Evolutionary conservation across 2,888 invertebrate genomes (phyloP).

Genomic region (Notodonta ziczac): DNA sequence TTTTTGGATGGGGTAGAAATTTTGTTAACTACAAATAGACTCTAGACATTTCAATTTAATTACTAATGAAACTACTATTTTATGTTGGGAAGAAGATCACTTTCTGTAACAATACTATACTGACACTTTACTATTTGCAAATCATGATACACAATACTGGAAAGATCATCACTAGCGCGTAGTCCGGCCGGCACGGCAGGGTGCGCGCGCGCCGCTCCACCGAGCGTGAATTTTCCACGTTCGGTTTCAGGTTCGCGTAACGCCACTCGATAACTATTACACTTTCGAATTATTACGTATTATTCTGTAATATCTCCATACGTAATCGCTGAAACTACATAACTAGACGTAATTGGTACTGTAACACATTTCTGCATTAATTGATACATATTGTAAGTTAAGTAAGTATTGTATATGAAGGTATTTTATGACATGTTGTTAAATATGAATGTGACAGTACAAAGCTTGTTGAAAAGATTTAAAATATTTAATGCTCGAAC

Average conservation of each 20-base stretch:
- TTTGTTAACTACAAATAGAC: too few species aligned
- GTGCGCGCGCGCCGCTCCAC: slow-evolving; percentile 64
- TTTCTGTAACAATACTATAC: too few species aligned
- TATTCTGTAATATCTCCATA: slow-evolving; percentile 70
- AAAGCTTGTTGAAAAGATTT: not conserved
- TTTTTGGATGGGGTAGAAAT: too few species aligned
- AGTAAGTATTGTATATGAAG: not conserved
- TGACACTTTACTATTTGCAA: too few species aligned
- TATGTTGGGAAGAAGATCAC: too few species aligned
- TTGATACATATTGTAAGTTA: not conserved
- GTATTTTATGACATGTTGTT: not conserved
- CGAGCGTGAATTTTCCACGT: slow-evolving; percentile 82
- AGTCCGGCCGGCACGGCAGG: slow-evolving; percentile 16
- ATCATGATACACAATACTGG: too few species aligned
- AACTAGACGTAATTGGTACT: slow-evolving; percentile 35
- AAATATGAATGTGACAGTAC: not conserved
- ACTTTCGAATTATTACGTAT: slow-evolving; percentile 79
- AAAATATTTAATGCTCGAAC: not conserved
- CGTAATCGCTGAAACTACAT: slow-evolving; percentile 67
- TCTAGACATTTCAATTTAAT: too few species aligned
- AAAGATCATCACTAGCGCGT: not conserved
- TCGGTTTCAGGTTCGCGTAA: slow-evolving; percentile 80
- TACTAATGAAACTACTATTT: too few species aligned
- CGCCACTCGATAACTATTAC: slow-evolving; percentile 74
- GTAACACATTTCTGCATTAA: slow-evolving; percentile 31